phyloP scores from a whole-genome alignment of 2,888 invertebrate genomes.

The Leucozona laternaria region DNA sequence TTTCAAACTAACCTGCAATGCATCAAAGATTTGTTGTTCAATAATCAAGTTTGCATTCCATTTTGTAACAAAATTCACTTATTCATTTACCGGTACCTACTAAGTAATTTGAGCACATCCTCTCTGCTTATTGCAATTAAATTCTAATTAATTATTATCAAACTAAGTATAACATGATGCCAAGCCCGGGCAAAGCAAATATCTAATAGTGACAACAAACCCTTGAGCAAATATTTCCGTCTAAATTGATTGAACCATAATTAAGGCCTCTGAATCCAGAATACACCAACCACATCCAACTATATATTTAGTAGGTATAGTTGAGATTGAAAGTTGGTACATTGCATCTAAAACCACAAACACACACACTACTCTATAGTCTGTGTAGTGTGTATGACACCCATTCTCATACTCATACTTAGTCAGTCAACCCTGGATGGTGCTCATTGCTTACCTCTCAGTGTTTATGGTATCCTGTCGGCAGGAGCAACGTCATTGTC shows the following conservation, averaged over 20 bases:
- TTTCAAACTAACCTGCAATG: background rate
- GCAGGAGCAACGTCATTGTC: conserved; percentile 58
- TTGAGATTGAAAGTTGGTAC: conserved; percentile 7
- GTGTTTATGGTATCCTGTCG: conserved; percentile 48
- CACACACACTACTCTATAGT: background rate
- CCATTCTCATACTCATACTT: background rate
- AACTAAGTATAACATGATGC: conserved; percentile 14
- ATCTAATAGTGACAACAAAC: conserved; percentile 30
- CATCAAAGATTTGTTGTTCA: background rate
- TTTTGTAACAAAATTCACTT: conserved; percentile 24
- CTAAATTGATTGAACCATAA: conserved; percentile 63
- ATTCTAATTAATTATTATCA: conserved; percentile 61
- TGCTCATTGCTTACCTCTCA: background rate
- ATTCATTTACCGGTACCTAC: conserved; percentile 1
- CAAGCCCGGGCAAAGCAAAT: background rate
- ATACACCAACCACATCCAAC: conserved; percentile 7
- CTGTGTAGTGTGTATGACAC: background rate
- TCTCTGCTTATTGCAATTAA: conserved; percentile 46
- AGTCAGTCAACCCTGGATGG: background rate
- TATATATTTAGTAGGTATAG: background rate
- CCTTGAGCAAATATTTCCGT: conserved; percentile 36
- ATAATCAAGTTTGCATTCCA: conserved; percentile 16
- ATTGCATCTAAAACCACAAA: background rate
- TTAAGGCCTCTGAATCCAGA: conserved; percentile 42
- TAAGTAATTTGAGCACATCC: conserved; percentile 48